phyloP scores from a whole-genome alignment of 2,888 invertebrate genomes.

The Bursaphelenchus okinawaensis region DNA sequence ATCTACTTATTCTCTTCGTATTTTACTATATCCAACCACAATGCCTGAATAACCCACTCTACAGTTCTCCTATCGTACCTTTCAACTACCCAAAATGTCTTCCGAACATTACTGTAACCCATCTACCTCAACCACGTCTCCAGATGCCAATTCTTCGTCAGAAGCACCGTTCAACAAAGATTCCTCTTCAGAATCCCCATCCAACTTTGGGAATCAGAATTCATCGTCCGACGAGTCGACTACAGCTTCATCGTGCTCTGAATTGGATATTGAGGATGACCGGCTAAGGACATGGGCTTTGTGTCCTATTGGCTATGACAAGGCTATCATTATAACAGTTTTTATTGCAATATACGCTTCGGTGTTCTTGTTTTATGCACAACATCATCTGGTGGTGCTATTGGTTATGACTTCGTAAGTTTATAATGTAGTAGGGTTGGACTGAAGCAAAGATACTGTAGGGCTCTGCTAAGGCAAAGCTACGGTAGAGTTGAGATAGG shows the following conservation, averaged over 20 bases:
- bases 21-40: not conserved
- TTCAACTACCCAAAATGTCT: no score
- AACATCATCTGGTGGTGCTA: slow-evolving; percentile 8
- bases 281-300: slow-evolving; percentile 9
- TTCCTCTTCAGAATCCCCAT: not conserved
- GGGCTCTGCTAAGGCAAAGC: no score
- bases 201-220: no score
- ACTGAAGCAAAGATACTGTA: no score
- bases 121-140: not conserved
- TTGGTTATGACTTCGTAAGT: slow-evolving; percentile 17
- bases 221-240: not conserved
- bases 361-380: slow-evolving; percentile 13
- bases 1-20: not conserved
- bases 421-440: no score
- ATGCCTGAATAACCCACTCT: no score
- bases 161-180: not conserved
- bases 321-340: slow-evolving; percentile 1
- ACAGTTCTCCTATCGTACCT: no score
- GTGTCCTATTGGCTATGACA: slow-evolving; percentile 11
- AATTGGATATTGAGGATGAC: slow-evolving; percentile 8
- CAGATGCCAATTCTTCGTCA: not conserved
- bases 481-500: no score
- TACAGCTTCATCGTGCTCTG: not conserved
- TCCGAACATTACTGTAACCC: not conserved
- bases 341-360: slow-evolving; percentile 14